Evolutionary conservation across 1,140 invertebrate species (phyloP), one percentile per base, ranked within the genome.

Genomic region (Drosophila rufa): DNA sequence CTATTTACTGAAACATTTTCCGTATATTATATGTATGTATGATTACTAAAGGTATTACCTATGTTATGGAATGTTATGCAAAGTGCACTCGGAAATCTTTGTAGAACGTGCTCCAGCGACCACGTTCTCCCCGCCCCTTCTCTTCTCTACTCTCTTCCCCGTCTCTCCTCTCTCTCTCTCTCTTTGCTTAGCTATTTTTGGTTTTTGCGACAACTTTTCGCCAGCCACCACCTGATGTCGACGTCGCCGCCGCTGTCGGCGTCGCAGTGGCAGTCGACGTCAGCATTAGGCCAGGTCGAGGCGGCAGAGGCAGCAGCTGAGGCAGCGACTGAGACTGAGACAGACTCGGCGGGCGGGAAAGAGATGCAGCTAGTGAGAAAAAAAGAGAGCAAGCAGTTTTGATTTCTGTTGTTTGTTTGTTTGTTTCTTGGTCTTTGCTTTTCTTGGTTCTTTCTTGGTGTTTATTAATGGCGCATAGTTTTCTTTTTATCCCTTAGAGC

Each of bases 271-370:
- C 36, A 42, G 75, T 57, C 19, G n/a, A 17, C 50, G 56, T 65
- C 48, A 58, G 74, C 75, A 61, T 83, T 82, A 65, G 80, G 75
- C 75, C 80, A 83, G 80, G 80, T 83, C 80, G 81, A 70, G 77
- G 64, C 65, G 69, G 64, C 17, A 48, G 55, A 46, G 65, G 45
- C 58, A 47, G 59, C 53, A 55, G 53, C 51, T 59, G 56, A 65
- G 61, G 27, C 55, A 19, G 50, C 50, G 50, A 33, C n/a, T 14
- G 19, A 14, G 57, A 15, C 57, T 15, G 43, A 59, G 57, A 59
- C 42, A 48, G 42, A 50, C 62, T 45, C 27, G 55, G 51, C 51
- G 40, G 19, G 65, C 38, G 59, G 60, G n/a, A 69, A 58, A 59
- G 25, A 64, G n/a, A 46, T 36, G 69, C 51, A 60, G 33, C 2